Evolutionary conservation across 2,888 invertebrate species (phyloP).

Genomic region (Drosophila neotestacea): DNA sequence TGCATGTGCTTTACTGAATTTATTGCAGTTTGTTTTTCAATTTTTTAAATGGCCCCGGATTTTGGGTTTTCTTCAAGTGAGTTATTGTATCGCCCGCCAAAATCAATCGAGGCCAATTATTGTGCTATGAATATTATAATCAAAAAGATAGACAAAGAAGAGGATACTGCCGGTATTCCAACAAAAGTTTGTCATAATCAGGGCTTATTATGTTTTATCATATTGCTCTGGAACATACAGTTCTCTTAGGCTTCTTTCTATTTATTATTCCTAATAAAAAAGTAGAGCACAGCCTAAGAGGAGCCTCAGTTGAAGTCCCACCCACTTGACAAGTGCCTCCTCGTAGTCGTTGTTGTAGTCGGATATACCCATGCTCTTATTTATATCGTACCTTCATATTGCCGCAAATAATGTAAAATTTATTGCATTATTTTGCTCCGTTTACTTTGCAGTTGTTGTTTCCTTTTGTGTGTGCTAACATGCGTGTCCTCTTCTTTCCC

Average conservation of each 20-base stretch:
- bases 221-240: neutral
- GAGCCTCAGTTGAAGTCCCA: neutral
- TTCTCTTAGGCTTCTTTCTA: neutral
- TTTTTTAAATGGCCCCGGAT: constrained; percentile 67
- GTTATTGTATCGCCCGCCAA: constrained; percentile 52
- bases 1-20: constrained; percentile 61
- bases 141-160: constrained; percentile 3
- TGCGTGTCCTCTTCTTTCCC: constrained; percentile 2
- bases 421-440: constrained; percentile 78
- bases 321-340: constrained; percentile 4
- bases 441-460: constrained; percentile 48
- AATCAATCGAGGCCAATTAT: constrained; percentile 63
- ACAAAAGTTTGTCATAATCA: constrained; percentile 6
- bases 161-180: neutral
- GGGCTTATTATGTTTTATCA: neutral
- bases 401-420: constrained; percentile 80
- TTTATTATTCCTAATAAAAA: neutral
- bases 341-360: neutral
- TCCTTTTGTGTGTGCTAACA: constrained; percentile 37
- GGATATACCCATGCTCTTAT: constrained; percentile 19
- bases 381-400: constrained; percentile 59
- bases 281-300: neutral
- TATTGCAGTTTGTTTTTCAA: constrained; percentile 80
- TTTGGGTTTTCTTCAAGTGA: constrained; percentile 46
- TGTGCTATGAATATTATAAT: constrained; percentile 36